Base-by-base conservation (phyloP, 2,888 invertebrate genomes). In the Hirtodrosophila confusa region DNA sequence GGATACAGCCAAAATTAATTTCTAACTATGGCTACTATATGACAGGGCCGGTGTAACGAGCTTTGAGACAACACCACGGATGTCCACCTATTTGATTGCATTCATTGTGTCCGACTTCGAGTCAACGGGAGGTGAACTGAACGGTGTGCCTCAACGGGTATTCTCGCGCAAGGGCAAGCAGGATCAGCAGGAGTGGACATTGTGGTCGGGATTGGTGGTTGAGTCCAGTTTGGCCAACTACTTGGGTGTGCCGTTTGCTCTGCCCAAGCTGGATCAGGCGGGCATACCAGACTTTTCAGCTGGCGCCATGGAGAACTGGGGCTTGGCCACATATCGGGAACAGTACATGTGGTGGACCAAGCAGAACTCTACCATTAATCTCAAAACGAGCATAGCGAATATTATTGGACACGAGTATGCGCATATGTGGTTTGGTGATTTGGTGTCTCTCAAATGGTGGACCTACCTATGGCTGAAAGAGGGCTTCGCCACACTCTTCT, bases 281-380 rank as follows among this genome's bases (percentile, higher is more conserved):
- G 96, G 96, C 0, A 94, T 98, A 17, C 96, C 97, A 0, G 95
- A 97, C 80, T 97, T 97, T 85, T 93, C 94, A n/a, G 95, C 95
- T 58, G 96, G 96, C 29, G 97, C 97, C 23, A 98, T 98, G 97
- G 97, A 98, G 89, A 98, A 98, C 89, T 98, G 97, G 97, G 98
- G 98, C 10, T 90, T 98, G 40, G 95, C 97, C 23, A 96, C 96
- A 3, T 91, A 90, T 56, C 88, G 91, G 2, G 91, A 91, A 54
- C 79, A 88, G 56, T 89, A 89, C 67, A 65, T 91, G 69, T 69
- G 90, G 57, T 91, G 88, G 73, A 86, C 83, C 66, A 72, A 79
- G 12, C 60, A 78, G 5, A 77, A 56, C 0, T 89, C 90, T 0
- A 89, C 90, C 0, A 62, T 82, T 7, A 80, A 72, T 47, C 78